These are phyloP conservation scores for Acleris laterana DNA, from an alignment of 2,888 invertebrate species.

Conservation along the genomic window DNA sequence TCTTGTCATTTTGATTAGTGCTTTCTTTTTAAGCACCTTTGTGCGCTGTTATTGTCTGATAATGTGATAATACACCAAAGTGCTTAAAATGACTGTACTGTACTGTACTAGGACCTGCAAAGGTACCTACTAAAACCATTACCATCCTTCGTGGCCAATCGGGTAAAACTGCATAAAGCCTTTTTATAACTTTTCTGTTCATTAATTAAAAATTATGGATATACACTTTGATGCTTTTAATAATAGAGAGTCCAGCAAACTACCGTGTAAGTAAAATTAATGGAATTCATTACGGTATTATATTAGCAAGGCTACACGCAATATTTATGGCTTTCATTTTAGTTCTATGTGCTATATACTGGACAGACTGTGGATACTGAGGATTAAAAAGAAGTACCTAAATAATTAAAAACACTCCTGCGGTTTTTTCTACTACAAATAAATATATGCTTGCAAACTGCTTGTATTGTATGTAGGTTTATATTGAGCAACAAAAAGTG, in stretches of 20 bases:
- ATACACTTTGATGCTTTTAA: slow-evolving; percentile 29
- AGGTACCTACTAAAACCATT: too few species aligned
- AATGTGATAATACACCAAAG: too few species aligned
- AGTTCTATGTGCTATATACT: not conserved
- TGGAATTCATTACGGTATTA: slow-evolving; percentile 36
- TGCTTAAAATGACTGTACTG: too few species aligned
- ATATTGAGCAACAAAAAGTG: too few species aligned
- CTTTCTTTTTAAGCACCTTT: too few species aligned
- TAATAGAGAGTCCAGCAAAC: slow-evolving; percentile 25
- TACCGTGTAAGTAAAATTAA: slow-evolving; percentile 34
- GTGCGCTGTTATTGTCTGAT: too few species aligned
- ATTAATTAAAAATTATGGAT: slow-evolving; percentile 11
- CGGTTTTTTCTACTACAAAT: too few species aligned
- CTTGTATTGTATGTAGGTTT: too few species aligned
- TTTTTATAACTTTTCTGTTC: not conserved
- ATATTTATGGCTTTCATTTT: slow-evolving; percentile 15
- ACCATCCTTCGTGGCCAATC: not conserved
- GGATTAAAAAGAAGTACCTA: too few species aligned
- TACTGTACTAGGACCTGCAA: too few species aligned
- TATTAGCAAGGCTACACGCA: slow-evolving; percentile 35
- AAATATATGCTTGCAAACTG: too few species aligned
- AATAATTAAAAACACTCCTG: not conserved
- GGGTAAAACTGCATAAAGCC: not conserved
- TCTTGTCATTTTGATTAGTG: too few species aligned
- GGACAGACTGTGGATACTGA: not conserved